Conservation (phyloP, 2,888 invertebrate species). For the Falcaria lacertinaria region DNA sequence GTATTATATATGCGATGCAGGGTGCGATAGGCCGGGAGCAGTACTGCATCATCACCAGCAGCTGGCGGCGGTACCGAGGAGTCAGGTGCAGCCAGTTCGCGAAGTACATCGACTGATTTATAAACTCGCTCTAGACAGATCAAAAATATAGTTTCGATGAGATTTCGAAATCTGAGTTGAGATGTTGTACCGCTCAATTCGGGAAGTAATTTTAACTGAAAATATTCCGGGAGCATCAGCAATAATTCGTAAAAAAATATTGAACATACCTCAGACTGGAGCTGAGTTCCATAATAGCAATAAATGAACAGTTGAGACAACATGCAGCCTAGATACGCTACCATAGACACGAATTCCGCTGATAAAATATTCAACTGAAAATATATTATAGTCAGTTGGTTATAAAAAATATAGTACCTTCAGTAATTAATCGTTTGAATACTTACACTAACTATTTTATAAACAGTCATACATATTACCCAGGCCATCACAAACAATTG, state of each 20-base stretch:
- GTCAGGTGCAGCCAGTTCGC: conserved; percentile 47
- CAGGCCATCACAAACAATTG: conserved; percentile 56
- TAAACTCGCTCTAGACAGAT: conserved; percentile 44
- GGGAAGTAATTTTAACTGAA: not conserved
- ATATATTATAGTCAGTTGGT: not conserved
- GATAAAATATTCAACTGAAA: conserved; percentile 54
- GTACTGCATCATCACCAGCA: conserved; percentile 51
- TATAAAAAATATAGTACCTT: no score
- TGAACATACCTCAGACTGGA: conserved; percentile 47
- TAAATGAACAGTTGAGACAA: conserved; percentile 59
- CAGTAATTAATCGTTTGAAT: not conserved
- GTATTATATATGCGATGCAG: conserved; percentile 51
- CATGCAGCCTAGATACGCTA: conserved; percentile 55
- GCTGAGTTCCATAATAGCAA: conserved; percentile 61
- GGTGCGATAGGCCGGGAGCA: conserved; percentile 41
- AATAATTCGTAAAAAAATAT: not conserved
- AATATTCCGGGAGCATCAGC: not conserved
- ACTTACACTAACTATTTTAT: conserved; percentile 60
- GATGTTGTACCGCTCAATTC: no score
- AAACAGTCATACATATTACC: conserved; percentile 68
- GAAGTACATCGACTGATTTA: conserved; percentile 51
- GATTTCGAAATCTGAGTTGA: not conserved
- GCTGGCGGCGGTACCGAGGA: conserved; percentile 46
- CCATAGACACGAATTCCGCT: conserved; percentile 53
- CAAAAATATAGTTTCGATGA: not conserved